Base-by-base conservation (phyloP, 2,797 vertebrate species). In the Odontamblyopus lacepedii region DNA sequence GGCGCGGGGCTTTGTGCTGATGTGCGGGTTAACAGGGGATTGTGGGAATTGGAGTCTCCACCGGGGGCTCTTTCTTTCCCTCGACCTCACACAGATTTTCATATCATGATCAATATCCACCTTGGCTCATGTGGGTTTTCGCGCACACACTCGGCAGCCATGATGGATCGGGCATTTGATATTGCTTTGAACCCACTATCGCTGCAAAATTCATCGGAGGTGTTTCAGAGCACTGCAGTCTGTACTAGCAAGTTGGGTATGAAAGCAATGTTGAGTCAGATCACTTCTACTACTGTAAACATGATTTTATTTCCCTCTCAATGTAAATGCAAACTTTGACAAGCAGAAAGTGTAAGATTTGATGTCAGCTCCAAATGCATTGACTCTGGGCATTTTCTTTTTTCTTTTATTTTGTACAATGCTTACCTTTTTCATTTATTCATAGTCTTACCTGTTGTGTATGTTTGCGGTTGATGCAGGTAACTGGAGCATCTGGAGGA, bases 1-100 rank as follows among this genome's bases (percentile, higher is more conserved):
- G 88, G 77, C 15, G 89, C 84, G 87, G 85, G 68, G 75, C 88
- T 92, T 92, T 91, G 90, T 93, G 92, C 92, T 93, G 92, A 94
- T 94, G 91, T 86, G 84, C 79, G 51, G 88, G 90, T 91, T 90
- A 91, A 90, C 89, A 70, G 83, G 87, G 90, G 87, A 89, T 86
- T 92, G 85, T 91, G 91, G 92, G 88, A 92, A 90, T 90, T 84
- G 85, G 78, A 84, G 82, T 77, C 82, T 83, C 90, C 87, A 81
- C 60, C 11, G 82, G 84, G 85, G 70, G 67, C 81, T 70, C 81
- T 78, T 78, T 80, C 81, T 81, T 74, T 87, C 38, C 35, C 83
- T 82, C 88, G 87, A 89, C 86, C 90, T 89, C 91, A 84, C 87
- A 83, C 83, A 77, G 82, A 72, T 82, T 87, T 88, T 83, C 63